Evolutionary conservation across 1,140 invertebrate species (phyloP), one percentile per base, ranked within the genome.

Genomic region (Drosophila bocki): DNA sequence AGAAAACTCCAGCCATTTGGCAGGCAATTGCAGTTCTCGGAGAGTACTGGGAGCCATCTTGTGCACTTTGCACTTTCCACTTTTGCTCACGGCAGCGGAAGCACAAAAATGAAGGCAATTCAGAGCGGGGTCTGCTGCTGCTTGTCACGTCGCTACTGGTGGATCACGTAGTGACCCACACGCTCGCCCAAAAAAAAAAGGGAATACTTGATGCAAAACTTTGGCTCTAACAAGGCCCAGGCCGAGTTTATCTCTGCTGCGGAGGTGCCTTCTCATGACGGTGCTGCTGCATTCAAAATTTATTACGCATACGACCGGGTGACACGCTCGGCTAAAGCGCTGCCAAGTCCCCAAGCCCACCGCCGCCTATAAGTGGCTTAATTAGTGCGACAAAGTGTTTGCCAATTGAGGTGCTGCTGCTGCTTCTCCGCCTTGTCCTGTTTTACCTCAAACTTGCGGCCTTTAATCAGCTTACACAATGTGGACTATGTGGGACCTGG

Each of bases 381-480:
- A 87, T 87, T 87, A 84, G 84, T 63, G 77, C 58, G 54, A 80
- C 84, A 84, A 86, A 87, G 72, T 83, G 84, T 80, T 77, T 64
- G 64, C 72, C 84, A 87, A 87, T 87, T 64, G 53, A 68, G 71
- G 48, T 45, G 26, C 35, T 44, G 35, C 50, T 53, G n/a, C 35
- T 41, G 32, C 45, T 35, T 9, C 44, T 39, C 22, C 22, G 48
- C 17, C 37, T 42, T 33, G 19, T 11, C 26, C 4, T 37, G n/a
- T 26, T 13, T 17, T 8, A 60, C 26, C 26, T 26, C 59, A 75
- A 78, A 62, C 50, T 71, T 68, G 72, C 35, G 72, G 62, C 37
- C 37, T 9, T 64, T 78, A 85, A 85, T 72, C 67, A 80, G 80
- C 77, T 77, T 87, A 80, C 54, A 59, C 32, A 26, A 29, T 35